Conservation (phyloP, 1,140 invertebrate genomes). For the Arctopsyche grandis region DNA sequence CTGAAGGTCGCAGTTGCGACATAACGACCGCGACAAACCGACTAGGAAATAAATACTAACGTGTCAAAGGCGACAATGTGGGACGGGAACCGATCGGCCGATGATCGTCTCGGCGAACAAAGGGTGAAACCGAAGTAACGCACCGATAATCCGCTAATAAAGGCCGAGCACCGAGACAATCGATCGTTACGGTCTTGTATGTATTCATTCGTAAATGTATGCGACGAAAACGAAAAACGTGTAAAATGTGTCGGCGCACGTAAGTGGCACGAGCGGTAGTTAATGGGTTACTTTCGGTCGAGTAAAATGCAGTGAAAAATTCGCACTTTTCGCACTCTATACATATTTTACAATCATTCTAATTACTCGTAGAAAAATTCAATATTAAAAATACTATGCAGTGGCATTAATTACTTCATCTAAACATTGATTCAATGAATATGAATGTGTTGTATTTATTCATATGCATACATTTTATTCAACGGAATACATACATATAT, state of each 20-base stretch:
- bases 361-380: too few species aligned
- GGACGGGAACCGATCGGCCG: slow-evolving; percentile 3
- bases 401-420: too few species aligned
- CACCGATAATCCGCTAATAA: neutral
- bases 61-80: neutral
- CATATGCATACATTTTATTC: too few species aligned
- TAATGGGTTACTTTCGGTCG: neutral
- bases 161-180: neutral
- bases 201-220: too few species aligned
- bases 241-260: slow-evolving; percentile 6
- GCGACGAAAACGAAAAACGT: slow-evolving; percentile 16
- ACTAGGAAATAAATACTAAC: neutral
- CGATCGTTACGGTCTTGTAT: slow-evolving; percentile 10
- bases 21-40: neutral
- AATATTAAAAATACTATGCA: too few species aligned
- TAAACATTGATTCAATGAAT: too few species aligned
- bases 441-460: too few species aligned
- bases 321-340: too few species aligned
- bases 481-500: too few species aligned
- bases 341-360: too few species aligned
- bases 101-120: neutral
- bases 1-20: neutral
- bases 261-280: slow-evolving; percentile 8
- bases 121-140: neutral
- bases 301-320: too few species aligned